Evolutionary conservation across 2,113 vertebrate species (phyloP).

Genomic region (Notiomystis cincta): DNA sequence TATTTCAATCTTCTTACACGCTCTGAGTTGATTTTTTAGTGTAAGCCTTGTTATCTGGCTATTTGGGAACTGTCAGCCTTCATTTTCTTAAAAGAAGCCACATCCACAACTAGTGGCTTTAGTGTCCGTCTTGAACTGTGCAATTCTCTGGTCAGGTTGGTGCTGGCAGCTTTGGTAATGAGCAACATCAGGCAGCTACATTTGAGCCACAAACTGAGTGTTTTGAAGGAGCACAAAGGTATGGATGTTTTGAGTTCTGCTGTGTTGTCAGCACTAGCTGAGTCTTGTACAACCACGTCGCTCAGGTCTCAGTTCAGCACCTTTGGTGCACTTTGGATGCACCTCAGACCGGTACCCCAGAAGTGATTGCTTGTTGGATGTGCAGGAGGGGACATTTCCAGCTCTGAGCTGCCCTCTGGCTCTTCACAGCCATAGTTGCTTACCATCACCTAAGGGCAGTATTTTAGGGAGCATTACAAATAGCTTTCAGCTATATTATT

Average conservation of each 20-base stretch:
- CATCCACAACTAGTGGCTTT: not conserved
- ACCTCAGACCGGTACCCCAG: not conserved
- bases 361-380: fast-evolving
- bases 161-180: not conserved
- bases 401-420: not conserved
- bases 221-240: not conserved
- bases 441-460: not conserved
- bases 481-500: not conserved
- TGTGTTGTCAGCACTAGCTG: not conserved
- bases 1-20: not conserved
- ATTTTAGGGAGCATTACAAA: not conserved
- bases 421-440: not conserved
- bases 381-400: not conserved
- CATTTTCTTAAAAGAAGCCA: not conserved
- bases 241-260: not conserved
- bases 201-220: not conserved
- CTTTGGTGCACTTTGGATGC: not conserved
- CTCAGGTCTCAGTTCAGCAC: not conserved
- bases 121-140: not conserved
- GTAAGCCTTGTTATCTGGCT: not conserved
- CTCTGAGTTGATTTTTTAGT: not conserved
- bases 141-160: not conserved
- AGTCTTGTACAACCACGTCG: fast-evolving
- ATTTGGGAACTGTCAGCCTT: not conserved
- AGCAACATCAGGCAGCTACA: fast-evolving